Percentiles rank a stretch among this genome's conserved stretches.
Evolutionary conservation across 2,888 invertebrate genomes (phyloP).

Genomic region (Hypercompe scribonia): DNA sequence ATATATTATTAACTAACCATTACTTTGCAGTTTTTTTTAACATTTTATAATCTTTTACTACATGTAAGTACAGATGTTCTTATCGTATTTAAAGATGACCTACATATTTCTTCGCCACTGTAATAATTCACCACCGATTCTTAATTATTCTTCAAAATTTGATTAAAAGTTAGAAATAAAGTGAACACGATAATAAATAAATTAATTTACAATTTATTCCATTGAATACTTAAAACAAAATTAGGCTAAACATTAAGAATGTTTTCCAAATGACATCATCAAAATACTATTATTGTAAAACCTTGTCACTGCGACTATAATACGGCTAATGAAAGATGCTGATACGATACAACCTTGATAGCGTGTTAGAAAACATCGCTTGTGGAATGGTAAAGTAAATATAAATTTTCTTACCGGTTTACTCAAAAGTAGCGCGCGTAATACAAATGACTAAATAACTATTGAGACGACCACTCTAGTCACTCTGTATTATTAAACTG

Average conservation of each 20-base stretch:
- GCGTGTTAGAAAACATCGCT: constrained; percentile 35
- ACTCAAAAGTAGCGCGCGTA: constrained; percentile 45
- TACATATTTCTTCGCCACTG: neutral
- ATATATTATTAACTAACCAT: neutral
- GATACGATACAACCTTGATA: constrained; percentile 29
- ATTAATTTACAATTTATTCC: neutral
- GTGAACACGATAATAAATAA: neutral
- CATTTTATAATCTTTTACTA: neutral
- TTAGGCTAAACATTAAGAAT: constrained; percentile 14
- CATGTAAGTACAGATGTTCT: neutral
- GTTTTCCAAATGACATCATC: constrained; percentile 45
- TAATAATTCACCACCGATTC: neutral
- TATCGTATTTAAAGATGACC: neutral
- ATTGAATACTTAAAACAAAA: neutral
- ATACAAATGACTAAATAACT: constrained; percentile 45
- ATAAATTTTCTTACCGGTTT: constrained; percentile 64
- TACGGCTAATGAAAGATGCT: constrained; percentile 38
- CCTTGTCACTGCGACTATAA: constrained; percentile 42
- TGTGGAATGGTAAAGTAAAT: constrained; percentile 45
- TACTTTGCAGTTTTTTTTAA: neutral
- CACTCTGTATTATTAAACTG: constrained; percentile 59
- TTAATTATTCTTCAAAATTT: neutral
- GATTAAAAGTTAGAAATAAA: neutral
- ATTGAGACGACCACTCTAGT: constrained; percentile 48
- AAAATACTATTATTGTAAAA: constrained; percentile 28